phyloP scores from a whole-genome alignment of 1,140 invertebrate genomes.

The Leptopilina clavipes region DNA sequence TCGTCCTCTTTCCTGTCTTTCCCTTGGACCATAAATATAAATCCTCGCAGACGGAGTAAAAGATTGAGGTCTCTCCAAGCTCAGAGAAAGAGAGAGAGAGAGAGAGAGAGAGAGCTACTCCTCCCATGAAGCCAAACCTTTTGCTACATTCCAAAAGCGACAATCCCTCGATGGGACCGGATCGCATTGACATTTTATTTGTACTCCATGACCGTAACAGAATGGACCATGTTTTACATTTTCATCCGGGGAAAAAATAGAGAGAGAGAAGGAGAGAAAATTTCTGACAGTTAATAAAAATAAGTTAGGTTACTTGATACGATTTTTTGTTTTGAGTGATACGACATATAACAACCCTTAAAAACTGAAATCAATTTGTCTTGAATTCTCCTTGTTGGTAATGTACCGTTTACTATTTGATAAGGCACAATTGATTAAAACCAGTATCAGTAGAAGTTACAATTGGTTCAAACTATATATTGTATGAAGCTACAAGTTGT shows the following conservation, averaged over 20 bases:
- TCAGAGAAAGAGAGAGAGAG: background rate
- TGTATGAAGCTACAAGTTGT: too few relatives aligned
- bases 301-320: background rate
- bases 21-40: conserved; percentile 53
- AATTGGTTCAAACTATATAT: too few relatives aligned
- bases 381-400: too few relatives aligned
- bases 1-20: conserved; percentile 44
- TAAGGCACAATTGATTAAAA: too few relatives aligned
- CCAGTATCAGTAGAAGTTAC: too few relatives aligned
- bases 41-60: conserved; percentile 44
- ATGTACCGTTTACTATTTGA: too few relatives aligned
- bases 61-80: conserved; percentile 45
- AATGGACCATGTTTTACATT: conserved; percentile 38
- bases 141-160: conserved; percentile 46
- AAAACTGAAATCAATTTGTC: too few relatives aligned
- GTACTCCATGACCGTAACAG: conserved; percentile 47
- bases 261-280: background rate
- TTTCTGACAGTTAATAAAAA: background rate
- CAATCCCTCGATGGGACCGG: conserved; percentile 44
- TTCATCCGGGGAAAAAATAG: background rate
- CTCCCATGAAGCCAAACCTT: conserved; percentile 49
- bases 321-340: too few relatives aligned
- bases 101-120: conserved; percentile 36
- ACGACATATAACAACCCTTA: too few relatives aligned
- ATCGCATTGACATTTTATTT: conserved; percentile 54